These are phyloP conservation scores for Heloderma charlesbogerti DNA, from an alignment of 2,113 vertebrate genomes.

Conservation along the genomic window DNA sequence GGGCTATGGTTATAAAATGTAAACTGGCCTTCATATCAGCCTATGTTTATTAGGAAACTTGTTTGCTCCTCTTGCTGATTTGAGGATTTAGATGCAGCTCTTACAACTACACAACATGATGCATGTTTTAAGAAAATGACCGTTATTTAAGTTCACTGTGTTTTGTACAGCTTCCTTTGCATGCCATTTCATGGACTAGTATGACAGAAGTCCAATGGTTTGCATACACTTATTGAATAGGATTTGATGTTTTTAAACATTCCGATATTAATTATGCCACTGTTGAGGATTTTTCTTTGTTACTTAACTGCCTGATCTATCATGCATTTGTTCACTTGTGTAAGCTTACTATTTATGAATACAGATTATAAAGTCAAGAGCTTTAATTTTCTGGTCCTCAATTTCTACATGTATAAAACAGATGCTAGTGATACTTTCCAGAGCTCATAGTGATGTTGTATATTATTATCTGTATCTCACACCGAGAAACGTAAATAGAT, in stretches of 20 bases:
- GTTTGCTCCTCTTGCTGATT: neutral
- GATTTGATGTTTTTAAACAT: constrained; percentile 47
- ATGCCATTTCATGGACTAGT: neutral
- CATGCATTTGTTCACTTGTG: neutral
- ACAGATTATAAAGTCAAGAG: constrained; percentile 21
- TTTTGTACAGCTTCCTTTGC: constrained; percentile 22
- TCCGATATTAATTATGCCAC: constrained; percentile 53
- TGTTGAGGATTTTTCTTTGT: constrained; percentile 49
- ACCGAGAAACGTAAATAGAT: constrained; percentile 3
- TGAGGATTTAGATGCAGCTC: neutral
- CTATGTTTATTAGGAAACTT: neutral
- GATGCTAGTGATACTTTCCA: neutral
- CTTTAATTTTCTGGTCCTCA: neutral
- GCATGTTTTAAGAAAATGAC: neutral
- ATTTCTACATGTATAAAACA: constrained; percentile 4
- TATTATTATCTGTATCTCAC: constrained; percentile 19
- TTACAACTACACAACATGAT: constrained; percentile 2
- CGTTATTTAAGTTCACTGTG: neutral
- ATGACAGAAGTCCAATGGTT: constrained; percentile 39
- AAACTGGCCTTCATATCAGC: neutral
- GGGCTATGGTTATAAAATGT: neutral
- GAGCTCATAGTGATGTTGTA: constrained; percentile 4
- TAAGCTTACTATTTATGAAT: neutral
- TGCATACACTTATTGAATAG: constrained; percentile 37
- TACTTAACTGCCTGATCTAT: constrained; percentile 38